Base-by-base conservation (phyloP, 2,888 invertebrate species). In the Temnothorax rugatulus region DNA sequence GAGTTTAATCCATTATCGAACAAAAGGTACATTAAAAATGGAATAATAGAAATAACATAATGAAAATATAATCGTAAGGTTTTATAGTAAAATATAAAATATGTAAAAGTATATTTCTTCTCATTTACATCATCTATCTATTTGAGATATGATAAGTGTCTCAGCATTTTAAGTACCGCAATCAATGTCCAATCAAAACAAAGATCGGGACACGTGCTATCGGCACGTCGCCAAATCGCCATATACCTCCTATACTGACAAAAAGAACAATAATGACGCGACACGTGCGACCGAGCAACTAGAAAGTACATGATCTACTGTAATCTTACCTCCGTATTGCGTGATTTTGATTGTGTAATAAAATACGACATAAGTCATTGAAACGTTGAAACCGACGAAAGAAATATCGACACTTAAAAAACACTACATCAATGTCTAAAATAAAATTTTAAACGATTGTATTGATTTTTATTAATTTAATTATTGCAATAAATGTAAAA, bases 181-280 rank as follows among this genome's bases (percentile, higher is more conserved):
- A 76, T 50, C 73, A 76, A 61, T 76, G 66, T 66, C 47, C n/a
- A 76, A 76, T 82, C 82, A 66, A 82, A 66, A 76, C 64, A 82
- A 82, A 82, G 82, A 66, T 57, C 47, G 34, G 64, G 59, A 59
- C 76, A 76, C 82, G 82, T 82, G 82, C 44, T 29, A 66, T 59
- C 64, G 76, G 76, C 64, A 54, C 54, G 9, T 63, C 57, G 75
- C 64, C 66, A 82, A 82, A 66, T 57, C 57, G 38, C 21, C n/a
- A 57, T 79, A 79, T 47, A 77, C 34, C 44, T 79, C 34, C 21
- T 57, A n/a, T 44, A 44, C 41, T 44, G 77, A 79, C 57, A 57
- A 77, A 77, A 71, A 29, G 21, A 79, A 47, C 47, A 15, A 71
- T 13, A 57, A 68, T 21, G 41, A 18, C 29, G 34, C 18, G 66